Conservation (phyloP, 2,797 vertebrate species). For the Setipinna tenuifilis region DNA sequence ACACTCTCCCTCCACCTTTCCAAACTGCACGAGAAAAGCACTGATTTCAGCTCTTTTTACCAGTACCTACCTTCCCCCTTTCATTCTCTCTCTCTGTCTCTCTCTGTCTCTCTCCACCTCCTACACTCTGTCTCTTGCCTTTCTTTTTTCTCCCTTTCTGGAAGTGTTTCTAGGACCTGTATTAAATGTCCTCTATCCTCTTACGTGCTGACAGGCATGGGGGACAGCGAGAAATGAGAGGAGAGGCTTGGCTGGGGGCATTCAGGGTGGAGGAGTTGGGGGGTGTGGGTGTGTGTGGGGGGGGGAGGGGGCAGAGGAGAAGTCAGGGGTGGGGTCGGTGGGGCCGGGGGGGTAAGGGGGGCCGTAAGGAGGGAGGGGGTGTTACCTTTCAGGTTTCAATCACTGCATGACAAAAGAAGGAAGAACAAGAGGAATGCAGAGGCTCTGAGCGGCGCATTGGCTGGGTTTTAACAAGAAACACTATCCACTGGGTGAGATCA, state of each 20-base stretch:
- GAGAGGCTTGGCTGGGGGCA: not conserved
- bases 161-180: not conserved
- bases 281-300: not conserved
- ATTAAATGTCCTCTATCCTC: slow-evolving; percentile 19
- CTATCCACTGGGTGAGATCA: slow-evolving; percentile 19
- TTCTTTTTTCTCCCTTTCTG: not conserved
- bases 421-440: slow-evolving; percentile 42
- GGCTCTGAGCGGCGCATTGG: slow-evolving; percentile 38
- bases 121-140: not conserved
- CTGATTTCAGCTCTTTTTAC: slow-evolving; percentile 6
- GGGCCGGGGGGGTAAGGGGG: not conserved
- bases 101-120: not conserved
- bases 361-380: not conserved
- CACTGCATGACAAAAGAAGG: slow-evolving; percentile 48
- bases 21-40: not conserved
- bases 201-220: slow-evolving; percentile 29
- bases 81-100: not conserved
- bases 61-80: not conserved
- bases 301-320: not conserved
- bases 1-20: slow-evolving; percentile 13
- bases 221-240: not conserved
- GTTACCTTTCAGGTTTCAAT: slow-evolving; percentile 45
- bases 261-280: not conserved
- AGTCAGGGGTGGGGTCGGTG: not conserved
- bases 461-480: slow-evolving; percentile 31